Evolutionary conservation across 2,113 vertebrate species (phyloP), one percentile per base, ranked within the genome.

Genomic region (Aramus guarauna): DNA sequence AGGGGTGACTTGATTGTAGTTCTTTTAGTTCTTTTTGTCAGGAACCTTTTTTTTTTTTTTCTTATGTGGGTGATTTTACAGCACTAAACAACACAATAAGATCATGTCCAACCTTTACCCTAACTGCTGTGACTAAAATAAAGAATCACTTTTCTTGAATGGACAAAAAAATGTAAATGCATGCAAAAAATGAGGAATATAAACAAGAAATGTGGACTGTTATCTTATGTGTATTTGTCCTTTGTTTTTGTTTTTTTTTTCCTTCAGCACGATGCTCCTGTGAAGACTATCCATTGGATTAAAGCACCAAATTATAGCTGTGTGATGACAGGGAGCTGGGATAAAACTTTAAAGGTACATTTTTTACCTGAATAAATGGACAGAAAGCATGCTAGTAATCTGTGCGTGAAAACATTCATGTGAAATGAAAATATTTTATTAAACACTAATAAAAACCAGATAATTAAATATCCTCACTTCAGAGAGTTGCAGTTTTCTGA

Each of bases 251-350:
- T 21, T 24, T 64, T 45, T 48, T 85, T 85, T 19, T 32, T 37
- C 56, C 32, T 72, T 60, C 48, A 99, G 99, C 99, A 99, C 12
- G 99, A 99, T 36, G 99, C 99, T 37, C 99, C 99, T 24, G 99
- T 99, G 83, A 99, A 99, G 95, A 98, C 99, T 24, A 98, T 99
- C 84, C 99, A 99, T 67, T 99, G 99, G 99, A 99, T 99, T 92
- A 99, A 99, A 98, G 99, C 99, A 26, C 99, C 99, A 5, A 99
- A 99, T 98, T 99, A 99, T 90, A 99, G 98, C 97, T 99, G 99
- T 80, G 96, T 99, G 94, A 99, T 99, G 99, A 99, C 99, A 6
- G 99, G 99, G 63, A 99, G 99, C 92, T 99, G 99, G 99, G 99
- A 99, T 97, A 99, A 99, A 98, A 99, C 99, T 23, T 86, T 99